A percentile compares a stretch with the other conserved stretches of the same genome.
phyloP scores from a whole-genome alignment of 2,888 invertebrate species.

The Cosmia pyralina region DNA sequence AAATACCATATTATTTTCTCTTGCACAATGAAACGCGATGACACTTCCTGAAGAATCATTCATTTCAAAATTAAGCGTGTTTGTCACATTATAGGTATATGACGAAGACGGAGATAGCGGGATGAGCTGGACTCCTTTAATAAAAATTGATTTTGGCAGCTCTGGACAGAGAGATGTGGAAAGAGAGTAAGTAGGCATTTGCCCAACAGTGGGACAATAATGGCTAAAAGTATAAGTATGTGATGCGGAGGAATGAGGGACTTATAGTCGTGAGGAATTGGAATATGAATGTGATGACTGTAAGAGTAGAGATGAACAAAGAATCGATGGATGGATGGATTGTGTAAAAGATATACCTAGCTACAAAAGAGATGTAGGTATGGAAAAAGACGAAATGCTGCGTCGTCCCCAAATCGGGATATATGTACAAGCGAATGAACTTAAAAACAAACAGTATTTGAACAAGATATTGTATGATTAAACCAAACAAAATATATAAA shows the following conservation, averaged over 20 bases:
- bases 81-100: neutral
- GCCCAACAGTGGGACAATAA: no score
- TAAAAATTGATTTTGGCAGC: no score
- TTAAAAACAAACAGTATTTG: conserved; percentile 6
- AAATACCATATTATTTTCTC: conserved; percentile 8
- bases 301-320: neutral
- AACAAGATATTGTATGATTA: conserved; percentile 7
- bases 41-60: neutral
- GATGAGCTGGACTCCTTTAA: no score
- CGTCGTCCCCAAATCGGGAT: neutral
- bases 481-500: neutral
- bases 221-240: no score
- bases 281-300: neutral
- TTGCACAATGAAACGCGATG: neutral
- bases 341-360: neutral
- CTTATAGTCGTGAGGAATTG: neutral
- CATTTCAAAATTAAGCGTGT: neutral
- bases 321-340: neutral
- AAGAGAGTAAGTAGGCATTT: no score
- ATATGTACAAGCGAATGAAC: neutral
- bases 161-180: no score
- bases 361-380: neutral
- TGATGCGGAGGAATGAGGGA: neutral
- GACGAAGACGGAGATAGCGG: no score
- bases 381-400: neutral